Conservation (phyloP, 2,113 vertebrate genomes). For the Accipiter cooperii region DNA sequence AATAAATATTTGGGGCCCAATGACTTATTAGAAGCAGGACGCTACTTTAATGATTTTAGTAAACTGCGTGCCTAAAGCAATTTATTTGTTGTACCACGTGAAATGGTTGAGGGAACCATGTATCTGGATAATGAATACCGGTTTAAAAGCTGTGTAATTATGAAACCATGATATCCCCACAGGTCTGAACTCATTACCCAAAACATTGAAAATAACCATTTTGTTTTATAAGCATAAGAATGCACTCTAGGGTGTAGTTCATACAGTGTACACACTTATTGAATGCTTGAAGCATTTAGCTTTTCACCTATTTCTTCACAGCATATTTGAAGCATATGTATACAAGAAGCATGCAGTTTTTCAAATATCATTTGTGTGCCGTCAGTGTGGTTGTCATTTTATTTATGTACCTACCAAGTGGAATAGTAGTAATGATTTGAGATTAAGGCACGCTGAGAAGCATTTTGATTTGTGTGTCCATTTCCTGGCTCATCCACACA, state of each 20-base stretch:
- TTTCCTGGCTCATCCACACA: neutral
- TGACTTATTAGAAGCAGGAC: slow-evolving; percentile 45
- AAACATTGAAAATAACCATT: slow-evolving; percentile 45
- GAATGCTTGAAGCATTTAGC: slow-evolving; percentile 45
- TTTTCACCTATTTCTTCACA: slow-evolving; percentile 34
- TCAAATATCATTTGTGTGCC: neutral
- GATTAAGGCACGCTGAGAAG: neutral
- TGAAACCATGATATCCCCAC: slow-evolving; percentile 25
- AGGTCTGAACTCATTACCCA: slow-evolving; percentile 44
- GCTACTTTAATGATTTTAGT: slow-evolving; percentile 38
- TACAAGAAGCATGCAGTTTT: neutral
- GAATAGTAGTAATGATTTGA: neutral
- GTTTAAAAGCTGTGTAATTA: slow-evolving; percentile 42
- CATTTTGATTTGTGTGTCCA: neutral
- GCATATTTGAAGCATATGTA: neutral
- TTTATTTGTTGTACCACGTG: slow-evolving; percentile 25
- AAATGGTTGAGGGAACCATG: neutral
- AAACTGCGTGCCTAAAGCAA: slow-evolving; percentile 2
- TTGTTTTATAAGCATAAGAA: slow-evolving; percentile 59
- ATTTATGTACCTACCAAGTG: neutral
- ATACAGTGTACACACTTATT: slow-evolving; percentile 30
- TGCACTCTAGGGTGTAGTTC: slow-evolving; percentile 57
- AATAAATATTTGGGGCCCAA: slow-evolving; percentile 45
- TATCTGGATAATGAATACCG: slow-evolving; percentile 1
- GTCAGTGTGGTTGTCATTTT: neutral